Evolutionary conservation across 92 coral and sea anemone genomes (phyloP).

Genomic region (Parazoanthus atlanticus): DNA sequence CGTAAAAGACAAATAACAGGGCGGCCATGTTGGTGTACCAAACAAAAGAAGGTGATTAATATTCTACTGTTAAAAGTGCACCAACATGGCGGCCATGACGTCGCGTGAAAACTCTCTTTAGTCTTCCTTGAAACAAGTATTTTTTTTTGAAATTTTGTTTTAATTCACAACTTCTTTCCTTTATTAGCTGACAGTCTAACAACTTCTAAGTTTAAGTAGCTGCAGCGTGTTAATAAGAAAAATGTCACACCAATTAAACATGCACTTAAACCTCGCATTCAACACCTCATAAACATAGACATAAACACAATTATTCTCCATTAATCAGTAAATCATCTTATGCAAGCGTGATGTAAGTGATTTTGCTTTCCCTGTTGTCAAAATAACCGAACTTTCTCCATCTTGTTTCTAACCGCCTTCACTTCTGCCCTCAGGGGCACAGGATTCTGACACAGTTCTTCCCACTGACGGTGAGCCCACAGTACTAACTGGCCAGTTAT

Average conservation of each 20-base stretch:
- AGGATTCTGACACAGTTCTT: constrained; percentile 44
- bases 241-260: not conserved
- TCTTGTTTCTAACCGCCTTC: constrained; percentile 41
- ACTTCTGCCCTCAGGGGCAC: constrained; percentile 52
- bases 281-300: not conserved
- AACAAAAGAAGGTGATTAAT: no score
- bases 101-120: no score
- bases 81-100: no score
- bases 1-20: no score
- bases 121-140: no score
- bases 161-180: not conserved
- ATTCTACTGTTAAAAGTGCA: no score
- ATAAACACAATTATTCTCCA: not conserved
- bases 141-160: no score
- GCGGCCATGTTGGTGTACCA: no score
- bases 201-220: not conserved
- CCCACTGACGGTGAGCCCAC: constrained; percentile 48
- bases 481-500: constrained; percentile 38
- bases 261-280: not conserved
- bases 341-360: not conserved
- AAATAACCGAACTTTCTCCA: constrained; percentile 25
- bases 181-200: not conserved
- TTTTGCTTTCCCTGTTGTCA: not conserved
- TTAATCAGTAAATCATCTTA: not conserved
- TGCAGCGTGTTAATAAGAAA: not conserved